Conservation (phyloP, 2,888 invertebrate genomes). For the Tetragonisca angustula region DNA sequence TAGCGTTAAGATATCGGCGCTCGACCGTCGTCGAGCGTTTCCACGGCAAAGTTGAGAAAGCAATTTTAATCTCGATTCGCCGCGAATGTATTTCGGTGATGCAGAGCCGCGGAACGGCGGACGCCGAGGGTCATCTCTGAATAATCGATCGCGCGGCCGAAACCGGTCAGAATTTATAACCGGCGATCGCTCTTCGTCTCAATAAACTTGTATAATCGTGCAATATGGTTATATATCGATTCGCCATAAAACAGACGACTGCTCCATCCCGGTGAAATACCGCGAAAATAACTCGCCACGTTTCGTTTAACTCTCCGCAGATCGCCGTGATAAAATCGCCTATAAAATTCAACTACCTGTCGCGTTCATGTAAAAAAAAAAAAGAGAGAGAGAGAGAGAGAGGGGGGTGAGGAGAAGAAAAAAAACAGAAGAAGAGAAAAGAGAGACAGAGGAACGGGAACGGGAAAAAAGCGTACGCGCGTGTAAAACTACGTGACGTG, state of each 20-base stretch:
- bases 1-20: neutral
- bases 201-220: conserved; percentile 46
- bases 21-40: neutral
- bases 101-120: neutral
- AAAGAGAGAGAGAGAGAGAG: neutral
- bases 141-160: conserved; percentile 40
- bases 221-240: conserved; percentile 52
- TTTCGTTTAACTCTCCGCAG: conserved; percentile 55
- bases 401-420: neutral
- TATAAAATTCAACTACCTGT: conserved; percentile 60
- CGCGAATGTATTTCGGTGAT: neutral
- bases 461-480: neutral
- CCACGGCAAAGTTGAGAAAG: neutral
- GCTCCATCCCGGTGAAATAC: conserved; percentile 41
- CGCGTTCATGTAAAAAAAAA: conserved; percentile 24
- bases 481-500: conserved; percentile 29
- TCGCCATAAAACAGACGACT: conserved; percentile 42
- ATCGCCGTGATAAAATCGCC: conserved; percentile 50
- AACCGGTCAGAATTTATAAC: conserved; percentile 50
- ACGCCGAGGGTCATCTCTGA: conserved; percentile 35
- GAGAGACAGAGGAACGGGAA: neutral
- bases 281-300: conserved; percentile 54
- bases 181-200: conserved; percentile 45
- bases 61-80: conserved; percentile 32
- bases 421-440: neutral